These are phyloP conservation scores for Hirtodrosophila confusa DNA, from an alignment of 2,888 invertebrate genomes.

Conservation along the genomic window DNA sequence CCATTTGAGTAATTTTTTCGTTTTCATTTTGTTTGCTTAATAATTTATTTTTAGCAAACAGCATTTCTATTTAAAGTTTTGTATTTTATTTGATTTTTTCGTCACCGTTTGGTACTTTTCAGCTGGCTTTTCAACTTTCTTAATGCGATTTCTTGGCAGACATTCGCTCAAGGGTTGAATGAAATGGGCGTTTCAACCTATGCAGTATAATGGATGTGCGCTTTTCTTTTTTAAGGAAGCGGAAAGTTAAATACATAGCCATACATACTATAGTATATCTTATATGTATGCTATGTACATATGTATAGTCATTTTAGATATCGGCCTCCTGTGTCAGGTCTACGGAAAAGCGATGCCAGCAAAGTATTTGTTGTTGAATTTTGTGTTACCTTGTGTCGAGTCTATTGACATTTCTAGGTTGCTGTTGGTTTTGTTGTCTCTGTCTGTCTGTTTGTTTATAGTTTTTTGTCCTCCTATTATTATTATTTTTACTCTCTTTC, in stretches of 20 bases:
- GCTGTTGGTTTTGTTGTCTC: slow-evolving; percentile 30
- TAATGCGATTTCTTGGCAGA: slow-evolving; percentile 47
- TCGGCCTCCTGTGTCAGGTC: slow-evolving; percentile 37
- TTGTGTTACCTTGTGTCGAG: slow-evolving; percentile 48
- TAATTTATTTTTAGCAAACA: slow-evolving; percentile 65
- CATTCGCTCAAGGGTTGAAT: slow-evolving; percentile 31
- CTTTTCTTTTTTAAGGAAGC: slow-evolving; percentile 22
- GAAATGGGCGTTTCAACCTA: slow-evolving; percentile 48
- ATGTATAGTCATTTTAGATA: slow-evolving; percentile 42
- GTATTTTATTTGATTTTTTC: slow-evolving; percentile 54
- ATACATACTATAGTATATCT: background rate
- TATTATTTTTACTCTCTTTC: slow-evolving; percentile 15
- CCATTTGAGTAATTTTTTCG: slow-evolving; percentile 21
- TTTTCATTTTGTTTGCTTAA: slow-evolving; percentile 22
- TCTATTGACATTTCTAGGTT: slow-evolving; percentile 75
- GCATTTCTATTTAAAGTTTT: slow-evolving; percentile 71
- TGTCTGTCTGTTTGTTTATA: slow-evolving; percentile 19
- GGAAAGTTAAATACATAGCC: slow-evolving; percentile 29
- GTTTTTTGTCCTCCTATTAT: slow-evolving; percentile 17
- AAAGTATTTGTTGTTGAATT: slow-evolving; percentile 22
- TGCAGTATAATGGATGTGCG: slow-evolving; percentile 18
- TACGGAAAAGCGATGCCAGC: slow-evolving; percentile 26
- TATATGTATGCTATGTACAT: slow-evolving; percentile 4
- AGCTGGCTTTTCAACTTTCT: slow-evolving; percentile 38
- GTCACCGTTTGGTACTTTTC: slow-evolving; percentile 20